phyloP scores from a whole-genome alignment of 2,797 vertebrate genomes.

The Micropoecilia bifurca region DNA sequence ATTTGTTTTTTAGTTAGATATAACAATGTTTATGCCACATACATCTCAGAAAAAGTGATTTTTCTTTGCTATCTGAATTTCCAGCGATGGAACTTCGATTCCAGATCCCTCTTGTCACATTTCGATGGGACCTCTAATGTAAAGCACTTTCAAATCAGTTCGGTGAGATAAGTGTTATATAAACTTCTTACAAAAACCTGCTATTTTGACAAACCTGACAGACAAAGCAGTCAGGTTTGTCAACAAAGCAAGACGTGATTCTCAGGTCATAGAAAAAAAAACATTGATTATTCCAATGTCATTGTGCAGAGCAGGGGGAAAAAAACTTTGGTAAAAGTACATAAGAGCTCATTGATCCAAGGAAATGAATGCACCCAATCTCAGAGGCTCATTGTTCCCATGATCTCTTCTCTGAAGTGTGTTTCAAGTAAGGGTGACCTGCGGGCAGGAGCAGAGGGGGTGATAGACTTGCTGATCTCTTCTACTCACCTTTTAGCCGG shows the following conservation, averaged over 20 bases:
- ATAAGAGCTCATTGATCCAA: conserved; percentile 46
- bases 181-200: background rate
- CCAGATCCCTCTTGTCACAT: background rate
- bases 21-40: no score
- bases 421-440: conserved; percentile 55
- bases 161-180: background rate
- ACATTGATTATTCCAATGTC: conserved; percentile 43
- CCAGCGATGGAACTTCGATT: background rate
- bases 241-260: conserved; percentile 9
- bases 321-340: conserved; percentile 35
- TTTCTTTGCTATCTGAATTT: background rate
- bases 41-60: background rate
- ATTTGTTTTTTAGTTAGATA: no score
- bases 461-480: conserved; percentile 57
- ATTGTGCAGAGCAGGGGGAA: conserved; percentile 41
- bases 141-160: background rate
- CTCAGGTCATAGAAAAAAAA: conserved; percentile 44
- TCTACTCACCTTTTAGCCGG: conserved; percentile 44
- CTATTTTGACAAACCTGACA: background rate
- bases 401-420: conserved; percentile 43
- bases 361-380: conserved; percentile 58
- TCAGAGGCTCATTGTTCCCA: conserved; percentile 48
- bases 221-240: no score
- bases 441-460: conserved; percentile 36
- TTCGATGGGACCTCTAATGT: background rate